Conservation (phyloP, 2,113 vertebrate genomes). For the Psettodes erumei region DNA sequence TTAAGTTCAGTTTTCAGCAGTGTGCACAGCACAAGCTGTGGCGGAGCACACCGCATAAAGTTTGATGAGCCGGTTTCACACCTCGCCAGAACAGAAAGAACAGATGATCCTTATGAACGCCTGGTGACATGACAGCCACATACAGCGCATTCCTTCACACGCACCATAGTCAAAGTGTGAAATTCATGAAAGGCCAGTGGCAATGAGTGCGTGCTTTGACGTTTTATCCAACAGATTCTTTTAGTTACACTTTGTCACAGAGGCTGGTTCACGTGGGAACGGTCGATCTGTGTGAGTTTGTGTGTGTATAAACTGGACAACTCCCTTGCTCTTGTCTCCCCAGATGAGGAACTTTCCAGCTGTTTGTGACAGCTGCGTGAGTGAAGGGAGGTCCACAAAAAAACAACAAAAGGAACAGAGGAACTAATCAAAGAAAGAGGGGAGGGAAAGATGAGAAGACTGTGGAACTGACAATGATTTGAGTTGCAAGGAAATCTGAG, state of each 20-base stretch:
- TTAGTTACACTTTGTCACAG: constrained; percentile 55
- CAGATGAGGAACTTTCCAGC: constrained; percentile 65
- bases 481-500: constrained; percentile 51
- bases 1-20: constrained; percentile 25
- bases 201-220: constrained; percentile 28
- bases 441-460: constrained; percentile 56
- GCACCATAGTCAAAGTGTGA: constrained; percentile 28
- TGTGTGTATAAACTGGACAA: constrained; percentile 27
- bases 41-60: neutral
- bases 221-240: constrained; percentile 42
- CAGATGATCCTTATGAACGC: constrained; percentile 38
- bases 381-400: constrained; percentile 9
- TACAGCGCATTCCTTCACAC: constrained; percentile 19
- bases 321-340: constrained; percentile 34
- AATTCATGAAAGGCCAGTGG: constrained; percentile 9
- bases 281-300: constrained; percentile 20
- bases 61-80: constrained; percentile 57
- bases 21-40: constrained; percentile 9
- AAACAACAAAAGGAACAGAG: constrained; percentile 12
- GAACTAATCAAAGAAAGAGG: constrained; percentile 56
- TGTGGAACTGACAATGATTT: constrained; percentile 52
- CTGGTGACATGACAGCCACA: constrained; percentile 46
- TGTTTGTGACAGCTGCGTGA: constrained; percentile 77
- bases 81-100: constrained; percentile 25
- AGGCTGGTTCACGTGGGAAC: constrained; percentile 67